These are phyloP conservation scores for Odontophorus gujanensis DNA, from an alignment of 2,113 vertebrate genomes.

Conservation along the genomic window DNA sequence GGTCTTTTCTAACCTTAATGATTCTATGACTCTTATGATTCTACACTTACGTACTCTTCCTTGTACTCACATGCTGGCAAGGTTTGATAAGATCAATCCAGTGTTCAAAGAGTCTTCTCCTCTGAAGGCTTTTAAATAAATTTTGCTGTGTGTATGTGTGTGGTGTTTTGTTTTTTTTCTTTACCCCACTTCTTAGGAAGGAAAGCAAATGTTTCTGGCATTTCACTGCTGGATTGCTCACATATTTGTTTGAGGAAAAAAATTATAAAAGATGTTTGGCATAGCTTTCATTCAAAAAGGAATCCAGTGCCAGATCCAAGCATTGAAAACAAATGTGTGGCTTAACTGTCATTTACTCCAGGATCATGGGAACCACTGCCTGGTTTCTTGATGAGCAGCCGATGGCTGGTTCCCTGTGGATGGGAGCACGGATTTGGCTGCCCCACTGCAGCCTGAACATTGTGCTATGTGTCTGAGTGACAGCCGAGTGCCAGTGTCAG, in stretches of 20 bases:
- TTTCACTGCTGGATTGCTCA: constrained; percentile 40
- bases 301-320: constrained; percentile 67
- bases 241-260: constrained; percentile 64
- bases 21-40: no score
- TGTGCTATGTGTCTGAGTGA: not conserved
- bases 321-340: constrained; percentile 67
- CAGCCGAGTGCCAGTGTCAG: constrained; percentile 4
- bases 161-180: not conserved
- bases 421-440: not conserved
- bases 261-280: constrained; percentile 71
- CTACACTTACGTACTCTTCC: not conserved
- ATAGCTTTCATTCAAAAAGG: constrained; percentile 74
- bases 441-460: constrained; percentile 14
- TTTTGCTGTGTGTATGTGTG: constrained; percentile 13
- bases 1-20: no score
- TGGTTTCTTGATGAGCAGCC: constrained; percentile 34
- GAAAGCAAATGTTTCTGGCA: constrained; percentile 60
- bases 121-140: constrained; percentile 1
- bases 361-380: constrained; percentile 73
- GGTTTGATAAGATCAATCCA: not conserved
- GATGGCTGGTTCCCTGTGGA: not conserved
- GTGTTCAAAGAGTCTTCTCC: not conserved
- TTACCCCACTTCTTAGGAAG: constrained; percentile 43
- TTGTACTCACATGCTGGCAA: not conserved
- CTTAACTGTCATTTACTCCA: constrained; percentile 67